Evolutionary conservation across 2,888 invertebrate species (phyloP), one percentile per base, ranked within the genome.

Genomic region (Nudaria mundana): DNA sequence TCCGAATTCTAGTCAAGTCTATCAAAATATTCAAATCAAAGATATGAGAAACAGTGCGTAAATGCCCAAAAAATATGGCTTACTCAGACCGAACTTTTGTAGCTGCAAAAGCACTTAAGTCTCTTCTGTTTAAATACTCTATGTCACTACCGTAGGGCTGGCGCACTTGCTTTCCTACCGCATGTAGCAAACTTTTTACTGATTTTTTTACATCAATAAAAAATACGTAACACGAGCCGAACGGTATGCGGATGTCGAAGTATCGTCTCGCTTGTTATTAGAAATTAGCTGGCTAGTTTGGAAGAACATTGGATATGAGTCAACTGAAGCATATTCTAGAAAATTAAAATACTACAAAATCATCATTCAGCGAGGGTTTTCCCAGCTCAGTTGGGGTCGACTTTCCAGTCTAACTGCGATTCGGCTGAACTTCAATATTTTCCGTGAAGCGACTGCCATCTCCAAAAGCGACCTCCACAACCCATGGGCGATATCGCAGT

Each of bases 141-240:
- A 52, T 74, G 64, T 43, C 58, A 51, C 48, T 56, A 48, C 46
- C 53, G 55, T 44, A 56, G 59, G 56, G 44, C 58, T 58, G 58
- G 55, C 52, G 71, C 84, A 85, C 84, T 85, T 86, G 86, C 72
- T 75, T 47, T 36, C 37, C 45, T 41, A 37, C 59, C 55, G 66
- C 66, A 63, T 70, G 72, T 66, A 75, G 69, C 64, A 48, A 73
- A 76, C 67, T 84, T 84, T 83, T 81, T 80, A 73, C 49, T 18
- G 14, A 18, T 52, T 70, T 79, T 79, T 77, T 72, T 63, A 37
- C 42, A 22, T 28, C 12, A 25, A 2, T 13, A 76, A 81, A 82
- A 83, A 69, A 64, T 34, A 39, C 59, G 84, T 67, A 85, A 85
- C 81, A 79, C 80, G 84, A 85, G 81, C 81, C 76, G 75, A 61